Evolutionary conservation across 2,797 vertebrate genomes (phyloP).

Genomic region (Peromyscus melanophrys): DNA sequence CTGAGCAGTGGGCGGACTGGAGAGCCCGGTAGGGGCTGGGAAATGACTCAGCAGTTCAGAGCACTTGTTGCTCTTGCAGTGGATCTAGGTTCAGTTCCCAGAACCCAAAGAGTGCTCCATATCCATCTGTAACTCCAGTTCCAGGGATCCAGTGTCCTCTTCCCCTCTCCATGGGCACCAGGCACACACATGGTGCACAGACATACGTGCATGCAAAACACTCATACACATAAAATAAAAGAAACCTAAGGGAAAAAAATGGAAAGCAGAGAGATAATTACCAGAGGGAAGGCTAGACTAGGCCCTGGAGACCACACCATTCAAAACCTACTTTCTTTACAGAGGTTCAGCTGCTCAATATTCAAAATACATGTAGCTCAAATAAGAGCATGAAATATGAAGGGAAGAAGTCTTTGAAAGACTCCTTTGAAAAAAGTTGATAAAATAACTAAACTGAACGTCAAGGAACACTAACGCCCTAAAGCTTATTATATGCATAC

Average conservation of each 20-base stretch:
- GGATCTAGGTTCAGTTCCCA: not conserved
- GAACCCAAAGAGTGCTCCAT: not conserved
- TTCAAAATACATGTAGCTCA: constrained; percentile 67
- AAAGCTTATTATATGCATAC: constrained; percentile 43
- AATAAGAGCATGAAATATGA: constrained; percentile 71
- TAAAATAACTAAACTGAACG: constrained; percentile 77
- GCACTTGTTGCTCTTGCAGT: not conserved
- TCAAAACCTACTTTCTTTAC: constrained; percentile 54
- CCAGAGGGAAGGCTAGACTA: not conserved
- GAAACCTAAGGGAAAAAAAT: not conserved
- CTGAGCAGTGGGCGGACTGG: not conserved
- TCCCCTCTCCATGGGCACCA: not conserved
- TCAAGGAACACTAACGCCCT: constrained; percentile 65
- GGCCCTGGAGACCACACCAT: not conserved
- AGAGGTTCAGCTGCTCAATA: constrained; percentile 59
- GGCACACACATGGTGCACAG: not conserved
- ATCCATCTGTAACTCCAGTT: not conserved
- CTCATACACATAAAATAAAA: not conserved
- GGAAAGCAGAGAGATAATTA: not conserved
- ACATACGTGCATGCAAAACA: not conserved
- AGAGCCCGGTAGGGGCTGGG: not conserved
- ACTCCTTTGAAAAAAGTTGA: constrained; percentile 69
- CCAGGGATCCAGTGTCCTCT: not conserved
- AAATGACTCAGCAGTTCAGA: not conserved
- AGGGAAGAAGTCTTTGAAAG: constrained; percentile 55